These are phyloP conservation scores for Atherinomorus stipes DNA, from an alignment of 2,113 vertebrate genomes.

Conservation along the genomic window DNA sequence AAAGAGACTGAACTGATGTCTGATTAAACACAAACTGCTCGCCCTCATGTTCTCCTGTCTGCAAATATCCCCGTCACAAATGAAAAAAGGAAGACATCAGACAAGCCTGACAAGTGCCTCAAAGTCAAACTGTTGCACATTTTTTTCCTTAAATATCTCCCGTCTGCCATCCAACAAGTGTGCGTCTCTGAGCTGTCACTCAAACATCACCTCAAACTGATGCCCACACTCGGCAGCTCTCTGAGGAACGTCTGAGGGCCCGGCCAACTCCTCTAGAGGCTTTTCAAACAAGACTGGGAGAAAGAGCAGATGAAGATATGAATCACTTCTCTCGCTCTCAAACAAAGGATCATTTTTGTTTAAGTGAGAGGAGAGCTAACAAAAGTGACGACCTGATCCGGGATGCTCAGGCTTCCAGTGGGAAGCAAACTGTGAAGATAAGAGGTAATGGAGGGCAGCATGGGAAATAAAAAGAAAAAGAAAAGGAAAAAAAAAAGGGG, in stretches of 20 bases:
- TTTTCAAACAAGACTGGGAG: conserved; percentile 39
- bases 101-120: conserved; percentile 21
- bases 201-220: conserved; percentile 67
- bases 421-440: conserved; percentile 7
- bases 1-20: background rate
- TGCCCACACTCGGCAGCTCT: conserved; percentile 64
- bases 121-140: conserved; percentile 27
- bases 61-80: conserved; percentile 14
- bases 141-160: conserved; percentile 7
- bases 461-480: conserved; percentile 21
- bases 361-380: conserved; percentile 20
- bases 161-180: conserved; percentile 49
- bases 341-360: conserved; percentile 8
- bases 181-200: conserved; percentile 62
- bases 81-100: background rate
- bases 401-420: background rate
- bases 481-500: background rate
- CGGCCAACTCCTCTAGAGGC: conserved; percentile 42
- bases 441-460: conserved; percentile 4
- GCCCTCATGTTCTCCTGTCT: conserved; percentile 1
- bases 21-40: background rate
- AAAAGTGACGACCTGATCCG: background rate
- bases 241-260: conserved; percentile 15
- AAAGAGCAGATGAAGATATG: conserved; percentile 27
- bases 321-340: conserved; percentile 4